Base-by-base conservation (phyloP, 2,888 invertebrate species). In the Chrysolina americana region DNA sequence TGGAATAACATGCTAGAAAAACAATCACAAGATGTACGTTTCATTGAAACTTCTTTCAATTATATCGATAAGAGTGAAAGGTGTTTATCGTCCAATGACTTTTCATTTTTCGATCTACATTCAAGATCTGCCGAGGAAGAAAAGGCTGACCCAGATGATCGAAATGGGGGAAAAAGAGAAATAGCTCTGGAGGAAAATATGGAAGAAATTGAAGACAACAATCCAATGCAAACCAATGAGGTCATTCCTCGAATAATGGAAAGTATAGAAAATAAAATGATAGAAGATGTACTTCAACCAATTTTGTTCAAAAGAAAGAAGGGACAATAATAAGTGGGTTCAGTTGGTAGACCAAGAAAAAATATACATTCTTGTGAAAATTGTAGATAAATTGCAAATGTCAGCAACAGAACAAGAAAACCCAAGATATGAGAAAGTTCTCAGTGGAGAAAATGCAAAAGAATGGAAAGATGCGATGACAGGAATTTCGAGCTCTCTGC, bases 391-490 rank as follows among this genome's bases (percentile, higher is more conserved):
- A n/a, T n/a, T n/a, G 50, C 50, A 50, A 50, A 50, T 50, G 17
- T 50, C 50, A 50, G 17, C 17, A 17, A 17, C 17, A 50, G 17
- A 50, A 50, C 17, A 10, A 44, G 44, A 6, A 10, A 50, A 53
- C 28, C 63, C 63, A 28, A 21, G 53, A 5, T 21, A n/a, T 23
- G 21, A 36, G 11, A 74, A 77, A 68, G 74, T 74, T 13, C 23
- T 70, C 44, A 62, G 63, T n/a, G 70, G 73, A n/a, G 41, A 28
- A 8, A 44, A 65, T 56, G 70, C 53, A 28, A 50, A 47, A 5
- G 13, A 77, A 75, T 76, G 79, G 79, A 62, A 68, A 47, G 41
- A 66, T 19, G 80, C 78, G 2, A 79, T 79, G 63, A 47, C 69
- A 44, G 47, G 71, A 81, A 68, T 59, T 73, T 15, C 41, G 72